Percentiles rank a stretch among this genome's conserved stretches.
Evolutionary conservation across 2,797 vertebrate genomes (phyloP).

Genomic region (Sylvilagus floridanus): DNA sequence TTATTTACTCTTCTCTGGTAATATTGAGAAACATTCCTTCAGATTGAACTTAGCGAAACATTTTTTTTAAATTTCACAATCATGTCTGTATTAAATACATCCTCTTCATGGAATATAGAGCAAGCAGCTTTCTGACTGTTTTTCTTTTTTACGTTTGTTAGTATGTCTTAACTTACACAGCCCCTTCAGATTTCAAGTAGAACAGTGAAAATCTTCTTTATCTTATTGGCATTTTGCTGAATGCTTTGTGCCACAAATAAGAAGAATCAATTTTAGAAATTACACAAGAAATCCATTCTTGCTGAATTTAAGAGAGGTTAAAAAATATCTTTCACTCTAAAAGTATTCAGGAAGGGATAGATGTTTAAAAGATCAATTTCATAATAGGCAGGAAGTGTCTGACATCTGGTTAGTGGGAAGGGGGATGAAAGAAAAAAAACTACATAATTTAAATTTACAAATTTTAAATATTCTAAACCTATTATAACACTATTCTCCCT

Average conservation of each 20-base stretch:
- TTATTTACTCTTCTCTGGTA: not conserved
- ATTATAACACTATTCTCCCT: slow-evolving; percentile 1
- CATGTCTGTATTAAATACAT: not conserved
- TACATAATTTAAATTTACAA: slow-evolving; percentile 37
- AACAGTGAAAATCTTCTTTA: not conserved
- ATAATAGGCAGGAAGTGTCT: slow-evolving; percentile 2
- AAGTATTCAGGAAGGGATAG: slow-evolving; percentile 13
- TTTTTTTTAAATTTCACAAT: not conserved
- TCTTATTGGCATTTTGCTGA: not conserved
- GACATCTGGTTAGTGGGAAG: slow-evolving; percentile 51
- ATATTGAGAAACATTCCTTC: not conserved
- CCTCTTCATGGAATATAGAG: not conserved
- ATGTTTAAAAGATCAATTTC: slow-evolving; percentile 58
- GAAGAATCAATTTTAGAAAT: slow-evolving; percentile 12
- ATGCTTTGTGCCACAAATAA: not conserved
- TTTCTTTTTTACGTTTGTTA: not conserved
- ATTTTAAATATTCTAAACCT: slow-evolving; percentile 61
- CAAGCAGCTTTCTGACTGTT: not conserved
- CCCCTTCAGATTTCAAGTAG: not conserved
- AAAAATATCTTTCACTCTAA: slow-evolving; percentile 6
- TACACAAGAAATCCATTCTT: not conserved
- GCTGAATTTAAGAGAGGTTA: not conserved
- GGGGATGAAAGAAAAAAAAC: slow-evolving; percentile 9
- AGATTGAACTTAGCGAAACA: not conserved
- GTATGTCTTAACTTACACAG: not conserved